A percentile compares a stretch with the other conserved stretches of the same genome.
Conservation (phyloP, 2,797 vertebrate genomes). For the Botia kubotai region DNA sequence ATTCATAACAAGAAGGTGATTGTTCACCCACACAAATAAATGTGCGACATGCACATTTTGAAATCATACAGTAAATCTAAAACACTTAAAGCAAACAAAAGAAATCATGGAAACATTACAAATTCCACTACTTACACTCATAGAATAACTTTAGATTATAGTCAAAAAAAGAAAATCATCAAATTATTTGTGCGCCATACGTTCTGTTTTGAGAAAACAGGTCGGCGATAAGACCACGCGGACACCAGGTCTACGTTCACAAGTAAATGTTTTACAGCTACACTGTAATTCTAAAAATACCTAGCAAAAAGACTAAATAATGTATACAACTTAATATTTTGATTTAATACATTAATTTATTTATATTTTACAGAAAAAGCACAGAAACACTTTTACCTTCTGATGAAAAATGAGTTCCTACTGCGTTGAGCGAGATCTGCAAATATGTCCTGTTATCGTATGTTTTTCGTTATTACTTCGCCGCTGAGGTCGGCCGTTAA, state of each 20-base stretch:
- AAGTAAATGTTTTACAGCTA: background rate
- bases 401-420: background rate
- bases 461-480: background rate
- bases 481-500: background rate
- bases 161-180: background rate
- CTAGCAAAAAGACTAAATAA: background rate
- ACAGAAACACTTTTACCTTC: conserved; percentile 8
- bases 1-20: conserved; percentile 28
- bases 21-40: conserved; percentile 26
- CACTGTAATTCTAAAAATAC: background rate
- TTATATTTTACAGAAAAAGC: background rate
- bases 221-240: conserved; percentile 40
- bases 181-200: conserved; percentile 17
- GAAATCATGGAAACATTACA: background rate
- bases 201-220: background rate
- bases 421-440: background rate
- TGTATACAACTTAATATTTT: background rate
- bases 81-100: background rate
- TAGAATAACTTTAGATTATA: background rate
- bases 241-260: background rate
- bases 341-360: background rate
- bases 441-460: background rate
- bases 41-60: background rate
- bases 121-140: too few relatives aligned
- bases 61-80: background rate